Base-by-base conservation (phyloP, 2,888 invertebrate genomes). In the Busseola fusca region DNA sequence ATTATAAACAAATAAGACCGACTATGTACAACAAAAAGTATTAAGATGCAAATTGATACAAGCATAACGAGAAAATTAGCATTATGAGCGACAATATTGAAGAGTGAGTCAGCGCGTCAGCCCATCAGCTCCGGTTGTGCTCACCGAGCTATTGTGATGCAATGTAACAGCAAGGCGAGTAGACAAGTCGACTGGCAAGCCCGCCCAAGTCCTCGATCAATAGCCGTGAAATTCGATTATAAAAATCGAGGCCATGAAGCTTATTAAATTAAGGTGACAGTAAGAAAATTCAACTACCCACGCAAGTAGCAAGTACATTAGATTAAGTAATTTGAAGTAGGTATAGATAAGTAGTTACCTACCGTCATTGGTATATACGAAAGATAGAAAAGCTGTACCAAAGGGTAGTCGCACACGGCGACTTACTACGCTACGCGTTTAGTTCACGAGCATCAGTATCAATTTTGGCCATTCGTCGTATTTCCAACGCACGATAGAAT, bases 31-130 rank as follows among this genome's bases (percentile, higher is more conserved):
- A 90, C 89, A 89, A 89, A 93, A 91, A 89, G 89, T 89, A 94
- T 94, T 95, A 93, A 91, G 87, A 95, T 95, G 95, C 93, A 94
- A 95, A 95, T 95, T 92, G 93, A 89, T 93, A 94, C 94, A 93
- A 91, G 94, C 92, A 92, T 93, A 93, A 91, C 93, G 87, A 93
- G 91, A 93, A 93, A 93, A 95, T 95, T 95, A 91, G 93, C 95
- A 95, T 95, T 91, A 90, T 88, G 90, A 93, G 90, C 93, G 94
- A 94, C 94, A 94, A 91, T 93, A 93, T 92, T 91, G 93, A 91
- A 90, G 86, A 89, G 90, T 95, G 95, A 95, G 90, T 95, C 95
- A 95, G 95, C 95, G 84, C 73, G 87, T 90, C 91, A 89, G 90
- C 88, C 93, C 91, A 91, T 94, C 94, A 93, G 89, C 92, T 91